A percentile compares a stretch with the other conserved stretches of the same genome.
Evolutionary conservation across 2,888 invertebrate species (phyloP).

Genomic region (Lissocephala sabroskyi): DNA sequence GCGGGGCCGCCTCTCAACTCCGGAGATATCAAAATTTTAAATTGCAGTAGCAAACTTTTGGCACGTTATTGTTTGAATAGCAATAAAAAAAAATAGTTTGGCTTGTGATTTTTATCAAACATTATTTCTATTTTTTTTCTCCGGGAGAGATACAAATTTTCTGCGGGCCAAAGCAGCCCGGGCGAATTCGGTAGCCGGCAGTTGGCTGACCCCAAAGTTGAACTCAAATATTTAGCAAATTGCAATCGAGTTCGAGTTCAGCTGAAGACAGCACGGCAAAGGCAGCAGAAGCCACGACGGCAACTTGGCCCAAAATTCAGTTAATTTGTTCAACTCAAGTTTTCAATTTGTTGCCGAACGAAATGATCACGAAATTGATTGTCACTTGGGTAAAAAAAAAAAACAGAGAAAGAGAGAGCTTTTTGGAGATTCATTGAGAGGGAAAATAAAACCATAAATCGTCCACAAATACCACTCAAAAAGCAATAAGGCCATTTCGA

Average conservation of each 20-base stretch:
- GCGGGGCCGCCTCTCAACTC: slow-evolving; percentile 18
- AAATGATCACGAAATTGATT: slow-evolving; percentile 50
- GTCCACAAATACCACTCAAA: slow-evolving; percentile 65
- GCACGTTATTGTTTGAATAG: slow-evolving; percentile 64
- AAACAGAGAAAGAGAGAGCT: background rate
- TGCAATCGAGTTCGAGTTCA: slow-evolving; percentile 27
- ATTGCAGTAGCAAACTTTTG: slow-evolving; percentile 70
- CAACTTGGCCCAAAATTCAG: slow-evolving; percentile 32
- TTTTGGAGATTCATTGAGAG: too few species aligned
- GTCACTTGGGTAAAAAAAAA: slow-evolving; percentile 3
- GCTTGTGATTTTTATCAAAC: slow-evolving; percentile 56
- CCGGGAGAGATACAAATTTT: slow-evolving; percentile 35
- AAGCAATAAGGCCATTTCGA: slow-evolving; percentile 66
- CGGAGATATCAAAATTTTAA: slow-evolving; percentile 63
- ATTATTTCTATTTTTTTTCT: slow-evolving; percentile 35
- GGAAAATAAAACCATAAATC: slow-evolving; percentile 58
- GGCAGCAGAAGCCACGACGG: too few species aligned
- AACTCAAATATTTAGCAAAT: slow-evolving; percentile 62
- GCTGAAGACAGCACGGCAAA: too few species aligned
- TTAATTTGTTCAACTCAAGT: slow-evolving; percentile 12
- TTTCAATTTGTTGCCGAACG: slow-evolving; percentile 59
- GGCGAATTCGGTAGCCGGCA: slow-evolving; percentile 58
- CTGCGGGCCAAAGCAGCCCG: slow-evolving; percentile 2
- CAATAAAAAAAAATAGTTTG: slow-evolving; percentile 21
- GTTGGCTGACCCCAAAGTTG: slow-evolving; percentile 54